Evolutionary conservation across 2,797 vertebrate genomes (phyloP).

Genomic region (Carduelis carduelis): DNA sequence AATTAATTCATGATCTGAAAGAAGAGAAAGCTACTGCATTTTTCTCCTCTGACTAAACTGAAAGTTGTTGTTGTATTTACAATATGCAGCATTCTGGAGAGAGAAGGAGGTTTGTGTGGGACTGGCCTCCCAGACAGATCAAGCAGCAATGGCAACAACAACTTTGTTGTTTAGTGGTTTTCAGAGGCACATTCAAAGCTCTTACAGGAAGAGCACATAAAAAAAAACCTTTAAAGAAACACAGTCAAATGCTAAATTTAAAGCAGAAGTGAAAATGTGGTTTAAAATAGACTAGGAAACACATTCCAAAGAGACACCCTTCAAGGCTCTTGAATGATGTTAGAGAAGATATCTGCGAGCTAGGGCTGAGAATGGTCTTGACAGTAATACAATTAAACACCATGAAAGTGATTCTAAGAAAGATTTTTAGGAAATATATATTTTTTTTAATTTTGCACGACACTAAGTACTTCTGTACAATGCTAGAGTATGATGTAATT

Average conservation of each 20-base stretch:
- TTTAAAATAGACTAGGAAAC: conserved; percentile 4
- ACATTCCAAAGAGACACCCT: background rate
- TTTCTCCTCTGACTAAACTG: conserved; percentile 51
- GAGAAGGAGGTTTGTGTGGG: conserved; percentile 56
- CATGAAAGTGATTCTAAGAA: background rate
- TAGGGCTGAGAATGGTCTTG: background rate
- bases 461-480: background rate
- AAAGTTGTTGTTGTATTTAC: conserved; percentile 56
- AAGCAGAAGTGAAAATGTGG: conserved; percentile 17
- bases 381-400: background rate
- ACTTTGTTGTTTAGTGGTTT: conserved; percentile 54
- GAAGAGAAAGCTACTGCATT: conserved; percentile 45
- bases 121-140: conserved; percentile 63
- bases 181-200: conserved; percentile 47
- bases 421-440: background rate
- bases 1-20: conserved; percentile 32
- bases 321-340: background rate
- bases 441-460: background rate
- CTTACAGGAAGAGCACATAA: conserved; percentile 2
- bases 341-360: background rate
- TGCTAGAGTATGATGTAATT: background rate
- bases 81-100: conserved; percentile 40
- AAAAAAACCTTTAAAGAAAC: conserved; percentile 44
- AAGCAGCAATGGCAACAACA: conserved; percentile 57
- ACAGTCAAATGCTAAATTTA: conserved; percentile 20